Evolutionary conservation across 2,888 invertebrate species (phyloP).

Genomic region (Plebejus anna): DNA sequence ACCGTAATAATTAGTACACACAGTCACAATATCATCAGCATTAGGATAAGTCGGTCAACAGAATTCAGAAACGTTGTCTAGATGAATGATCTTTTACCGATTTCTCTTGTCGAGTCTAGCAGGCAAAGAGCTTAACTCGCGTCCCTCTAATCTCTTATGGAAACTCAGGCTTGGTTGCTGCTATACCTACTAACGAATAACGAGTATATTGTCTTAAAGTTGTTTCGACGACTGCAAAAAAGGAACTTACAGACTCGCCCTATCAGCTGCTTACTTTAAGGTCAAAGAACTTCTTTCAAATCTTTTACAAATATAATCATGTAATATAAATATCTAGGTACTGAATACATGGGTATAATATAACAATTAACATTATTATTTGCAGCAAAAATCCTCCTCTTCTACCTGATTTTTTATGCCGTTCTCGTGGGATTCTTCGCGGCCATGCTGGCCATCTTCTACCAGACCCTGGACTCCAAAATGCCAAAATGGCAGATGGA

Average conservation of each 20-base stretch:
- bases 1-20: constrained; percentile 8
- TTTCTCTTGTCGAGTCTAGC: not conserved
- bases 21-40: not conserved
- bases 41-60: not conserved
- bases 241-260: too few species aligned
- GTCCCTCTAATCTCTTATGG: not conserved
- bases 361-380: constrained; percentile 44
- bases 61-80: not conserved
- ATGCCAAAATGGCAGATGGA: constrained; percentile 95
- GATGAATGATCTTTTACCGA: not conserved
- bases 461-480: constrained; percentile 91
- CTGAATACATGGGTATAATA: not conserved
- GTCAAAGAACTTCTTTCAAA: too few species aligned
- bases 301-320: too few species aligned
- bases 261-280: too few species aligned
- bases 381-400: constrained; percentile 96
- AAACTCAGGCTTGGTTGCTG: not conserved
- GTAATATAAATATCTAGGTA: too few species aligned
- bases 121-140: not conserved
- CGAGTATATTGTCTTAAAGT: too few species aligned
- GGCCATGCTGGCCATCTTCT: constrained; percentile 96
- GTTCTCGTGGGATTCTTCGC: constrained; percentile 96
- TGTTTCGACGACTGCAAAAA: too few species aligned
- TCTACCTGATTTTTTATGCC: constrained; percentile 97
- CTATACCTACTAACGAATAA: too few species aligned